These are phyloP conservation scores for Rafetus swinhoei DNA, from an alignment of 2,113 vertebrate genomes.

Conservation along the genomic window DNA sequence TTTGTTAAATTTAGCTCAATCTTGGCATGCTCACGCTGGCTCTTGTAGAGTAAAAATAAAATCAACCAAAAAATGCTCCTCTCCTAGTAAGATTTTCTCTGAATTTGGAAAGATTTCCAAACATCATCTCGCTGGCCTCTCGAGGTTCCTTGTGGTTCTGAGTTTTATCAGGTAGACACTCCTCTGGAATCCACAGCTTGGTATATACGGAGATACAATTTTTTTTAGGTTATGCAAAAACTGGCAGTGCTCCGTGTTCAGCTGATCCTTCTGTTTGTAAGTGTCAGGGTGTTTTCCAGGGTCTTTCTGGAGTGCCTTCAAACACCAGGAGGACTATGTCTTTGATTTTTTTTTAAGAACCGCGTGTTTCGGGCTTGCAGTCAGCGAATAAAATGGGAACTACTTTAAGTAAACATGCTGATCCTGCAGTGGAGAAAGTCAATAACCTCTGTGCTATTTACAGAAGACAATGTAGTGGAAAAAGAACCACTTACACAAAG, in stretches of 20 bases:
- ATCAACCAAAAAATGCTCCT: neutral
- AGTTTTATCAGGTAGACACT: too few species aligned
- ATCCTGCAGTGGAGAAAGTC: constrained; percentile 1
- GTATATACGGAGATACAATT: fast-evolving
- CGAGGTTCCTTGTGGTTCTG: too few species aligned
- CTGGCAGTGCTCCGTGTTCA: fast-evolving
- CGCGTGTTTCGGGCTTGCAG: fast-evolving
- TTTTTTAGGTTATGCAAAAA: neutral
- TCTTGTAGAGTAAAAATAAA: neutral
- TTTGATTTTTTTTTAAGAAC: neutral
- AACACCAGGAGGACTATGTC: fast-evolving
- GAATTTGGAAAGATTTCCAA: neutral
- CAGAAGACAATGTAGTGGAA: constrained; percentile 5
- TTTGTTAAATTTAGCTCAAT: fast-evolving
- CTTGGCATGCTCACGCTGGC: fast-evolving
- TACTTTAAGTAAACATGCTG: constrained; percentile 14
- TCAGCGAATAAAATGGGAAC: constrained; percentile 20
- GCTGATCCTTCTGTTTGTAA: neutral
- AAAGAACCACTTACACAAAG: neutral
- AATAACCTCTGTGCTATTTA: neutral
- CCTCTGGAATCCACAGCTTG: fast-evolving
- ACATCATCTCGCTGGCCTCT: neutral
- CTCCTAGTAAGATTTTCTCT: neutral
- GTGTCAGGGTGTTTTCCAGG: neutral
- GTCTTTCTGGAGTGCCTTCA: fast-evolving